These are phyloP conservation scores for Euzophera pinguis DNA, from an alignment of 2,888 invertebrate genomes.

Conservation along the genomic window DNA sequence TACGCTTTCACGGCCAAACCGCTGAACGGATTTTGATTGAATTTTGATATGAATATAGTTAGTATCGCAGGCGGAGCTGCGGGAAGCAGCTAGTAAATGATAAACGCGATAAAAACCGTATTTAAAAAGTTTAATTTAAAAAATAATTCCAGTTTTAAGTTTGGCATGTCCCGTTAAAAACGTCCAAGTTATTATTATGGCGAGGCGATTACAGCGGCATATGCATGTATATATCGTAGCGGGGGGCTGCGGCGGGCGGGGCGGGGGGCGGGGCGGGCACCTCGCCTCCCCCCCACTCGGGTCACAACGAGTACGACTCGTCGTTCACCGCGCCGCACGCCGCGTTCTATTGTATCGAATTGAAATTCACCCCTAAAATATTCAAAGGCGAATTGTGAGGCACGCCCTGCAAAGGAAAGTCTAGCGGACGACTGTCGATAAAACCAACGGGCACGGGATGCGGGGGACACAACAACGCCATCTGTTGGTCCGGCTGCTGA, in stretches of 20 bases:
- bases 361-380: slow-evolving; percentile 87
- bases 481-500: slow-evolving; percentile 52
- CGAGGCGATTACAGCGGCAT: slow-evolving; percentile 37
- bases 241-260: slow-evolving; percentile 25
- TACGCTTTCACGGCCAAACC: too few species aligned
- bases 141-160: too few species aligned
- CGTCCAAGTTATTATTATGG: slow-evolving; percentile 1
- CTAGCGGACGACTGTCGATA: slow-evolving; percentile 85
- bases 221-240: slow-evolving; percentile 43
- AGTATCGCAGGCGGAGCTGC: too few species aligned
- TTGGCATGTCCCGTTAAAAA: slow-evolving; percentile 36
- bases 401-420: slow-evolving; percentile 83
- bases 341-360: slow-evolving; percentile 85
- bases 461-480: slow-evolving; percentile 82
- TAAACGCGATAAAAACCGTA: too few species aligned
- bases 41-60: too few species aligned
- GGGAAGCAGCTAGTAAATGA: too few species aligned
- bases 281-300: slow-evolving; percentile 49
- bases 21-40: too few species aligned
- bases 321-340: slow-evolving; percentile 50
- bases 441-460: slow-evolving; percentile 85
- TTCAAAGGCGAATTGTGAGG: slow-evolving; percentile 82
- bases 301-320: slow-evolving; percentile 62
- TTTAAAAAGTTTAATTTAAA: too few species aligned
- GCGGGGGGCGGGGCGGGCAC: slow-evolving; percentile 26